A percentile compares a stretch with the other conserved stretches of the same genome.
These are phyloP conservation scores for Grammomys surdaster DNA, from an alignment of 2,113 vertebrate genomes.

Conservation along the genomic window DNA sequence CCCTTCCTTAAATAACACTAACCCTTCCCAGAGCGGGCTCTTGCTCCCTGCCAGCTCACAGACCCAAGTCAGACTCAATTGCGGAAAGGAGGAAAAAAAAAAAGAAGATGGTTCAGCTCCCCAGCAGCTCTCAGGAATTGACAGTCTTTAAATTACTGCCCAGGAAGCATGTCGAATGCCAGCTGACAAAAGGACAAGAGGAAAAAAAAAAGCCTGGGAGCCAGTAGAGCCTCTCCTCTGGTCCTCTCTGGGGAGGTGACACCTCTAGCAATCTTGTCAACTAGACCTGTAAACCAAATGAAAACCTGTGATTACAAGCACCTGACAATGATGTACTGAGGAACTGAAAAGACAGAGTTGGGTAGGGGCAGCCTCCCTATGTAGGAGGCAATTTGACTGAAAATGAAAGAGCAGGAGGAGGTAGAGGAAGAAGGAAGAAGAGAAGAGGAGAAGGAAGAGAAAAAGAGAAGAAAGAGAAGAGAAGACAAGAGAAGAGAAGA, in stretches of 20 bases:
- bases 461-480: too few relatives aligned
- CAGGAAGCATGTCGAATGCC: slow-evolving; percentile 70
- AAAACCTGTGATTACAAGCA: slow-evolving; percentile 83
- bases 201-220: slow-evolving; percentile 25
- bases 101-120: slow-evolving; percentile 48
- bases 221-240: slow-evolving; percentile 47
- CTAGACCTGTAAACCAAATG: slow-evolving; percentile 78
- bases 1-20: slow-evolving; percentile 64
- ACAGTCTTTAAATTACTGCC: slow-evolving; percentile 82
- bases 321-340: background rate
- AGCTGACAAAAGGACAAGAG: slow-evolving; percentile 73
- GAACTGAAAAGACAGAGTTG: background rate
- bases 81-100: background rate
- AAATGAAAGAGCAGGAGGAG: background rate
- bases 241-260: slow-evolving; percentile 61
- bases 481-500: too few relatives aligned
- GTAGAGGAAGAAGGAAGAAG: too few relatives aligned
- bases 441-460: too few relatives aligned
- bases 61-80: background rate
- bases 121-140: slow-evolving; percentile 73
- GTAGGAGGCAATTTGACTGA: slow-evolving; percentile 79
- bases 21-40: slow-evolving; percentile 57
- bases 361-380: slow-evolving; percentile 66
- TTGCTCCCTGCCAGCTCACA: slow-evolving; percentile 48
- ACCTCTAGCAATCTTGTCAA: slow-evolving; percentile 68